Evolutionary conservation across 1,140 invertebrate genomes (phyloP).

Genomic region (Agrilus planipennis): DNA sequence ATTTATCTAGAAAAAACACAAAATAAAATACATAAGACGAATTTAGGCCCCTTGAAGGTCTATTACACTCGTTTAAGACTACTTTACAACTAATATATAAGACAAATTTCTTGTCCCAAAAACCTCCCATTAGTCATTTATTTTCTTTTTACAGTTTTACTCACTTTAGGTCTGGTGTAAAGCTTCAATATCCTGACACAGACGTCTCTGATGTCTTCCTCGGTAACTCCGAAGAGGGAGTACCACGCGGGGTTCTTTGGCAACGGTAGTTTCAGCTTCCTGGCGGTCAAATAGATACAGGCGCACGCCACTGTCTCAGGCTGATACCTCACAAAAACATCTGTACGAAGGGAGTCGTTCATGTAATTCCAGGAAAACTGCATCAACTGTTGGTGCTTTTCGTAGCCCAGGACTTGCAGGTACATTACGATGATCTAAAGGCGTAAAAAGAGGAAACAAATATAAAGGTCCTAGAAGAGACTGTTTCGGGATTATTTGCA

Average conservation of each 20-base stretch:
- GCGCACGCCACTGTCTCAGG: conserved; percentile 98
- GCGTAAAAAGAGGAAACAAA: no score
- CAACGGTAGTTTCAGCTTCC: conserved; percentile 72
- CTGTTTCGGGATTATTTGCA: no score
- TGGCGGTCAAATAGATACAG: conserved; percentile 90
- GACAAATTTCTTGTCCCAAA: background rate
- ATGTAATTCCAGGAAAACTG: conserved; percentile 98
- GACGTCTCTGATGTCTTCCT: conserved; percentile 75
- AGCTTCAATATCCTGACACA: conserved; percentile 72
- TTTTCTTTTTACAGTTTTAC: conserved; percentile 11
- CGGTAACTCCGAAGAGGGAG: conserved; percentile 68
- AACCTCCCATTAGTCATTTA: background rate
- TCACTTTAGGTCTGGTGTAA: conserved; percentile 70
- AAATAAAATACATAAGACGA: background rate
- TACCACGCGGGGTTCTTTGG: conserved; percentile 87
- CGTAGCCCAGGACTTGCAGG: conserved; percentile 77
- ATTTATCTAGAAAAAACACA: conserved; percentile 43
- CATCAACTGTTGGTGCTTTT: conserved; percentile 74
- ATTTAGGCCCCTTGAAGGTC: background rate
- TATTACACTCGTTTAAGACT: background rate
- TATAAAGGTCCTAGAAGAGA: no score
- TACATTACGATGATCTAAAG: conserved; percentile 85
- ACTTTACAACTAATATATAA: background rate
- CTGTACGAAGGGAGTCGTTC: conserved; percentile 95
- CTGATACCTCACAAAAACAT: conserved; percentile 91